Base-by-base conservation (phyloP, 2,797 vertebrate species). In the Coregonus ussuriensis region DNA sequence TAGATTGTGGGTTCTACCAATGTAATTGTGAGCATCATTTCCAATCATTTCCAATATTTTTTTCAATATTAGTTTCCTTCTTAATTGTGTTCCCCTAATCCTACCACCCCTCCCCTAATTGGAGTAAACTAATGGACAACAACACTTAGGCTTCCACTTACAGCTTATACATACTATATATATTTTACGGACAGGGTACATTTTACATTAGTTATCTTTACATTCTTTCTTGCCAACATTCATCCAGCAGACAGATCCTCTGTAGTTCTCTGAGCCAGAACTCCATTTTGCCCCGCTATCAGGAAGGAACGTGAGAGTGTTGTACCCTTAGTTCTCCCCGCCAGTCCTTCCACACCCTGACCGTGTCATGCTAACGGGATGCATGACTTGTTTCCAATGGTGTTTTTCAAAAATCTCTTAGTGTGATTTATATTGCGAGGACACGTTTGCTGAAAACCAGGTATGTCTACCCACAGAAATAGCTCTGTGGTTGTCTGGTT, bases 361-460 rank as follows among this genome's bases (percentile, higher is more conserved):
- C 89, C 85, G 77, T 88, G 88, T 90, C 91, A 87, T 86, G 85
- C 88, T 86, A 78, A 77, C 54, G 77, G 41, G 86, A 91, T 84
- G 91, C 89, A 87, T 91, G 91, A 91, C 90, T 93, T 85, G 78
- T 56, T 91, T 81, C 82, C 89, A 91, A 92, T 92, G 88, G 83
- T 81, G 89, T 85, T 87, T 92, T 90, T 90, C 83, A 83, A 85
- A 88, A 88, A 85, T 89, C 79, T 88, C 87, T 82, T 79, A 35
- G 74, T 82, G 73, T 88, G 88, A 91, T 92, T 92, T 88, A 85
- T 89, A 86, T 78, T 85, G 86, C 82, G 63, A 33, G 78, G 89
- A 86, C 90, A 87, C 85, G 87, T 93, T 88, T 87, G 76, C 76
- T 91, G 88, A 87, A 87, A 84, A 81, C 63, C 74, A 88, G 83